A percentile compares a stretch with the other conserved stretches of the same genome.
phyloP scores from a whole-genome alignment of 2,888 invertebrate species.

The Tetheella fluctuosa region DNA sequence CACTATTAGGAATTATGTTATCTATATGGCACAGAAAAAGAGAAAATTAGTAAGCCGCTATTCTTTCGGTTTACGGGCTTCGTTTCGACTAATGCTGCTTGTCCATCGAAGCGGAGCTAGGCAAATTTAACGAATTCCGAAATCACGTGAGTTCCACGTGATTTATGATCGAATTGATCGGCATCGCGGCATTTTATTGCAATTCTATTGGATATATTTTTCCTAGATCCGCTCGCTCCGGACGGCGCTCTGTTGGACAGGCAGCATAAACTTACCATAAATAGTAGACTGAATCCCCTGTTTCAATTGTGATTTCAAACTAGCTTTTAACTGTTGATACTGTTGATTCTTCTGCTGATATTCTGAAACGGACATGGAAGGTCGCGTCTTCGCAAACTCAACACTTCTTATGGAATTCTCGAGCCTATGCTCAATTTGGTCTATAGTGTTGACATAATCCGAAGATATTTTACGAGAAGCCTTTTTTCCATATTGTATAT shows the following conservation, averaged over 20 bases:
- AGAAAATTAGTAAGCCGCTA: slow-evolving; percentile 6
- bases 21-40: slow-evolving; percentile 18
- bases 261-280: too few relatives aligned
- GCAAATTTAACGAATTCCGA: too few relatives aligned
- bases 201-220: too few relatives aligned
- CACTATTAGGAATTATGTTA: slow-evolving; percentile 19
- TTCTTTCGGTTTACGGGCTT: neutral
- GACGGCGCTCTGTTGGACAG: too few relatives aligned
- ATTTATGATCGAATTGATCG: too few relatives aligned
- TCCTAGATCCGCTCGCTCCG: too few relatives aligned
- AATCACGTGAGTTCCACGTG: too few relatives aligned
- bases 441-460: slow-evolving; percentile 68
- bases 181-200: too few relatives aligned
- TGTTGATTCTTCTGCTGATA: slow-evolving; percentile 61
- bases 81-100: neutral
- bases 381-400: slow-evolving; percentile 63
- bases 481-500: slow-evolving; percentile 61
- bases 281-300: slow-evolving; percentile 1
- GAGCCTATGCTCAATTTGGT: slow-evolving; percentile 47
- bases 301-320: slow-evolving; percentile 15
- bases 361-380: slow-evolving; percentile 56
- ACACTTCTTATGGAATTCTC: slow-evolving; percentile 58
- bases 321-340: slow-evolving; percentile 30
- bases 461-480: slow-evolving; percentile 65
- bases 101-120: too few relatives aligned